Percentiles rank a stretch among this genome's conserved stretches.
phyloP scores from a whole-genome alignment of 2,888 invertebrate species.

The Clitarchus hookeri region DNA sequence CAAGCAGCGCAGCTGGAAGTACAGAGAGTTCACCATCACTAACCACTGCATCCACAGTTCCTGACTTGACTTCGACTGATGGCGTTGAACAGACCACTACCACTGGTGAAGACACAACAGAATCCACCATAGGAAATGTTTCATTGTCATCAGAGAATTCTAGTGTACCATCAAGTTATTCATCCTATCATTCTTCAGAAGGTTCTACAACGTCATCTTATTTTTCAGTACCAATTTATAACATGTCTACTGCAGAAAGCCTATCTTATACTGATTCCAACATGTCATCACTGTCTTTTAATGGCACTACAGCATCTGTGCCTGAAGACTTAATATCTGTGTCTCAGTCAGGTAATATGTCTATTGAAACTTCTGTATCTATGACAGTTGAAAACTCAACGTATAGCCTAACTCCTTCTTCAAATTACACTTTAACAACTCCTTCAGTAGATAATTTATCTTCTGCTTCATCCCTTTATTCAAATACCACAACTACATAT shows the following conservation, averaged over 20 bases:
- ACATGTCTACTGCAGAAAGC: neutral
- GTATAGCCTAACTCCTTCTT: neutral
- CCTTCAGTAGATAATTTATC: too few species aligned
- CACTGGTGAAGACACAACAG: neutral
- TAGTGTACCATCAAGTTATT: neutral
- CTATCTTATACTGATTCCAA: neutral
- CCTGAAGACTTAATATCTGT: neutral
- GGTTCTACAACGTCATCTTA: neutral
- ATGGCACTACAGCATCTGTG: neutral
- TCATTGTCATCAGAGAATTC: neutral
- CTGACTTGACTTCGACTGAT: neutral
- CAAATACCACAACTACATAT: neutral
- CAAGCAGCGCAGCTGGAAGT: conserved; percentile 27
- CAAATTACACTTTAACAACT: neutral
- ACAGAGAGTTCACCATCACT: conserved; percentile 37
- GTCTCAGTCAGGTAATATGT: neutral
- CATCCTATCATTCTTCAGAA: neutral
- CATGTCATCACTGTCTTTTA: neutral
- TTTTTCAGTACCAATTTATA: neutral
- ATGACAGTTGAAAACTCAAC: neutral
- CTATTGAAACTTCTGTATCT: neutral
- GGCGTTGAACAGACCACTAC: neutral
- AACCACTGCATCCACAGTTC: conserved; percentile 21
- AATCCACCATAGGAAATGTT: neutral
- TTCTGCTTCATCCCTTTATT: neutral